These are phyloP conservation scores for Nymphicus hollandicus DNA, from an alignment of 2,113 vertebrate species.

Conservation along the genomic window DNA sequence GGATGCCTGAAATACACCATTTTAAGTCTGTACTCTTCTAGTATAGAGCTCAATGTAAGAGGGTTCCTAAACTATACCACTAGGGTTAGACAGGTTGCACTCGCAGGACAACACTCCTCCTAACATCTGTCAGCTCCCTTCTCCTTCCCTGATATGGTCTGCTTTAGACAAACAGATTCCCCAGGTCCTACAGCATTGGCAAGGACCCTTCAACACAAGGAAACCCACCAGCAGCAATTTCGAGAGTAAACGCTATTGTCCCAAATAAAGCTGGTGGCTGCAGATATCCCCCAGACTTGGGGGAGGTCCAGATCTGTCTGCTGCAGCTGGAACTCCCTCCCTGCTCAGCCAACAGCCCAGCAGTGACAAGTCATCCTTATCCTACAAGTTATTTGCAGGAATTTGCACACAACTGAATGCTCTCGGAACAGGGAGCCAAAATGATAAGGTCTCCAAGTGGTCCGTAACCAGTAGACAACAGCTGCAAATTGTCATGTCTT, in stretches of 20 bases:
- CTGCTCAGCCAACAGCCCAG: accelerated
- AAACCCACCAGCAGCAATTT: neutral
- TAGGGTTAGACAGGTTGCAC: neutral
- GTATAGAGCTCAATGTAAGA: neutral
- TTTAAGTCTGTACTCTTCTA: neutral
- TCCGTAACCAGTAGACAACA: neutral
- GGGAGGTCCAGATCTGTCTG: neutral
- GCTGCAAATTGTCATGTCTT: neutral
- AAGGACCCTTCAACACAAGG: neutral
- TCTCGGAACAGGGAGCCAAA: neutral
- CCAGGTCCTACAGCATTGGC: too few species aligned
- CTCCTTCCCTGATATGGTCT: accelerated
- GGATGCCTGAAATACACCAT: neutral
- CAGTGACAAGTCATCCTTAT: neutral
- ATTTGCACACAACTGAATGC: neutral
- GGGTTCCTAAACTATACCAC: neutral
- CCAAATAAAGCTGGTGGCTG: accelerated
- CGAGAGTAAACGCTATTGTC: neutral
- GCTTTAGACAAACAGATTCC: neutral
- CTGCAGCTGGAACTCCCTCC: neutral
- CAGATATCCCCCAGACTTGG: neutral
- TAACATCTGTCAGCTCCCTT: neutral
- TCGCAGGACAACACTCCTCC: neutral
- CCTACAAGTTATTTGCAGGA: neutral
- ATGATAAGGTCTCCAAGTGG: neutral